phyloP scores from a whole-genome alignment of 1,140 invertebrate species.

The Nasonia vitripennis region DNA sequence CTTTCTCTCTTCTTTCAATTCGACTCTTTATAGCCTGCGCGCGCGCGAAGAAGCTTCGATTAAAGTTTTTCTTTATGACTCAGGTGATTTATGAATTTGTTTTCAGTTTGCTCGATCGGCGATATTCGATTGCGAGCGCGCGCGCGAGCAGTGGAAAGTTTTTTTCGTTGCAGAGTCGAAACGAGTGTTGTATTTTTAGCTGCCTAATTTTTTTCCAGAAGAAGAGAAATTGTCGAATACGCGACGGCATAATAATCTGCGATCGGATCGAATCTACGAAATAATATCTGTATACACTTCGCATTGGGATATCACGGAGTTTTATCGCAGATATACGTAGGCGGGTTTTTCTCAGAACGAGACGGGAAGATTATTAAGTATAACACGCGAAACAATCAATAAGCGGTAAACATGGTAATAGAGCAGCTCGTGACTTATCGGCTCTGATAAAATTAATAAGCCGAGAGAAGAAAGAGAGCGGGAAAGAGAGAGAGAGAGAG shows the following conservation, averaged over 20 bases:
- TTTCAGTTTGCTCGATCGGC: slow-evolving; percentile 27
- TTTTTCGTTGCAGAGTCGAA: neutral
- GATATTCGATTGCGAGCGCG: slow-evolving; percentile 25
- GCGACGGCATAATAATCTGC: no score
- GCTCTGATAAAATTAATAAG: slow-evolving; percentile 32
- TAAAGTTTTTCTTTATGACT: slow-evolving; percentile 48
- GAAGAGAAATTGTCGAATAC: no score
- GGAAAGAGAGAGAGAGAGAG: neutral
- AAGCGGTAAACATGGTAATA: slow-evolving; percentile 16
- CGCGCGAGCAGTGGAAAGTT: slow-evolving; percentile 3
- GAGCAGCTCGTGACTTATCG: slow-evolving; percentile 8
- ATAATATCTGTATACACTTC: neutral
- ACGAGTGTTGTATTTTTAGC: neutral
- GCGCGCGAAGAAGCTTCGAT: slow-evolving; percentile 29
- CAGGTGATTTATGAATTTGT: slow-evolving; percentile 43
- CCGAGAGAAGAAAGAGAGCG: neutral
- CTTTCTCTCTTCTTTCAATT: slow-evolving; percentile 27
- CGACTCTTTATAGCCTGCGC: neutral
- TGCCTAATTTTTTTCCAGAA: neutral
- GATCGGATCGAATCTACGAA: neutral
- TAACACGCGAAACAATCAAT: neutral
- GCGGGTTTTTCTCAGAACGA: neutral
- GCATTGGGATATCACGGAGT: neutral
- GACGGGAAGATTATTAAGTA: neutral
- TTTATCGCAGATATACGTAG: neutral